phyloP scores from a whole-genome alignment of 2,113 vertebrate species.

The Aplodontia rufa region DNA sequence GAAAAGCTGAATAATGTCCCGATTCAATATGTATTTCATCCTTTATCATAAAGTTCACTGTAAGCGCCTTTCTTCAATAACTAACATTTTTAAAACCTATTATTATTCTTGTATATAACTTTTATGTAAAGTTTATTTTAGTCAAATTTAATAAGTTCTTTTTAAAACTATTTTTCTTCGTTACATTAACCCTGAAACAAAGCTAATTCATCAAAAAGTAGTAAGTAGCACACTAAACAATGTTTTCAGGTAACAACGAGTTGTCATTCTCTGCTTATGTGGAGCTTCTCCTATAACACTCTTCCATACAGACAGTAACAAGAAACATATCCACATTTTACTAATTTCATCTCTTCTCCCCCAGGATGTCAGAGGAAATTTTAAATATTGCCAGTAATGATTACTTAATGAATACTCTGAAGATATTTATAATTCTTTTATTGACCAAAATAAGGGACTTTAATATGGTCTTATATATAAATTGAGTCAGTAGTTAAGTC shows the following conservation, averaged over 20 bases:
- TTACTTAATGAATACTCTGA: background rate
- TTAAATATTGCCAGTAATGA: background rate
- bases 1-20: background rate
- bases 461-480: background rate
- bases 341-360: background rate
- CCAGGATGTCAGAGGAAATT: background rate
- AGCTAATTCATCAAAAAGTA: background rate
- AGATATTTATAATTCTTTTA: background rate
- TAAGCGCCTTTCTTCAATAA: background rate
- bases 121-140: conserved; percentile 23
- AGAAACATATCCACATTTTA: background rate
- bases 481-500: background rate
- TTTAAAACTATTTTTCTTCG: background rate
- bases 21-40: background rate
- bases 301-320: background rate
- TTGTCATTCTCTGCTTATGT: background rate
- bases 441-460: background rate
- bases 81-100: background rate
- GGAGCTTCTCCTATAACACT: background rate
- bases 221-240: background rate
- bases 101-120: background rate
- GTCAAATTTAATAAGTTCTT: background rate
- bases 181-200: background rate
- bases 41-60: background rate
- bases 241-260: background rate